Evolutionary conservation across 2,888 invertebrate genomes (phyloP).

Genomic region (Hedychridium roseum): DNA sequence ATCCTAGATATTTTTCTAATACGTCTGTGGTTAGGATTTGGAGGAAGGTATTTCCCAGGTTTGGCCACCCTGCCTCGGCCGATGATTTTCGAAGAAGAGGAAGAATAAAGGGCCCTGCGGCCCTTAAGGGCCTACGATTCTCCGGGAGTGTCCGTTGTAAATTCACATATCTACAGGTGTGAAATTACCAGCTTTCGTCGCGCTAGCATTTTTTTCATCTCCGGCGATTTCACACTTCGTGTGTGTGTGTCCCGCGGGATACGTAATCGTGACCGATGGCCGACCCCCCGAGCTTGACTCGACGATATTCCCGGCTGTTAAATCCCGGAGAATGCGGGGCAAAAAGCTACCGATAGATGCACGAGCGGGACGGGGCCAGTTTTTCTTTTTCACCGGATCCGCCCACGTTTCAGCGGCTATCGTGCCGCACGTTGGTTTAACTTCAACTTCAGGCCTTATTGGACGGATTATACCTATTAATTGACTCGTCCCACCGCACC

Average conservation of each 20-base stretch:
- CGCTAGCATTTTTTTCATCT: conserved; percentile 14
- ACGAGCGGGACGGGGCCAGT: conserved; percentile 27
- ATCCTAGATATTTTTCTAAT: too few species aligned
- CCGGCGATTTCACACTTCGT: conserved; percentile 35
- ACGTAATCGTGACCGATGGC: conserved; percentile 50
- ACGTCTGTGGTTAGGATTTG: too few species aligned
- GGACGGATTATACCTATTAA: too few species aligned
- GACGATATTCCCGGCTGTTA: conserved; percentile 29
- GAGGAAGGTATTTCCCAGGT: too few species aligned
- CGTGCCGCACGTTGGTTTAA: background rate
- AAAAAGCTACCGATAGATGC: conserved; percentile 49
- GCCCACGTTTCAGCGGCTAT: conserved; percentile 33
- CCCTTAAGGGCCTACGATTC: too few species aligned
- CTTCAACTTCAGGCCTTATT: too few species aligned
- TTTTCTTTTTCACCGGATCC: conserved; percentile 31
- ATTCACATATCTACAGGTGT: conserved; percentile 33
- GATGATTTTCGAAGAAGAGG: background rate
- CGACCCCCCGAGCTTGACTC: conserved; percentile 36
- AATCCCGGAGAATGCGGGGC: conserved; percentile 44
- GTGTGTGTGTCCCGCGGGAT: conserved; percentile 40
- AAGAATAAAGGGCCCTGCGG: background rate
- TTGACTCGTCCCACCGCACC: too few species aligned
- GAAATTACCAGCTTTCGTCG: conserved; percentile 37
- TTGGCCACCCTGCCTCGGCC: too few species aligned
- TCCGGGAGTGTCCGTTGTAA: conserved; percentile 12